Evolutionary conservation across 2,888 invertebrate genomes (phyloP).

Genomic region (Mythimna impura): DNA sequence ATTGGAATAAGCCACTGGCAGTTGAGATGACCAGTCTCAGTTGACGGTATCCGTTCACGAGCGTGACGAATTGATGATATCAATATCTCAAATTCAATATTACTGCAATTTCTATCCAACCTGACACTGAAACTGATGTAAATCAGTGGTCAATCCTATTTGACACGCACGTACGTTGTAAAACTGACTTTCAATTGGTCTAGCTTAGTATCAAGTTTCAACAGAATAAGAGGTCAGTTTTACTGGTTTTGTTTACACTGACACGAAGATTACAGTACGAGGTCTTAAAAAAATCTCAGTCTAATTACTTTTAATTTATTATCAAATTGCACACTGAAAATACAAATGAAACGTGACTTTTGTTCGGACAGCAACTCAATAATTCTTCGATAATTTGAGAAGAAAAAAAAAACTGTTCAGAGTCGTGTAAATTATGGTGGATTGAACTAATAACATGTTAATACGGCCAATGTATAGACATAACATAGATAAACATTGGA

Average conservation of each 20-base stretch:
- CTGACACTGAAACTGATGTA: too few species aligned
- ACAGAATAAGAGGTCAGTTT: neutral
- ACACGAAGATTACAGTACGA: too few species aligned
- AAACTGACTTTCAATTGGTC: neutral
- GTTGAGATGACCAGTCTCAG: too few species aligned
- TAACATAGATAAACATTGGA: slow-evolving; percentile 26
- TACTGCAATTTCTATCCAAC: neutral
- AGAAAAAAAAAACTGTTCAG: neutral
- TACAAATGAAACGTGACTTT: slow-evolving; percentile 10
- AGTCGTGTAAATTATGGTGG: slow-evolving; percentile 31
- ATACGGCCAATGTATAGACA: slow-evolving; percentile 17
- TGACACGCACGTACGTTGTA: too few species aligned
- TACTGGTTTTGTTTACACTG: neutral
- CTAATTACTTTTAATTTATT: slow-evolving; percentile 32
- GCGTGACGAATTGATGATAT: too few species aligned
- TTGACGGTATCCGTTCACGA: too few species aligned
- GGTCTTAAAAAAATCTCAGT: neutral
- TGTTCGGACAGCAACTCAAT: neutral
- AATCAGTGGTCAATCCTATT: too few species aligned
- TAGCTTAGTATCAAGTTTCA: neutral
- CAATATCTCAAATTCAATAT: neutral
- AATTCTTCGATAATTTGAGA: slow-evolving; percentile 18
- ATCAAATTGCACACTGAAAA: neutral
- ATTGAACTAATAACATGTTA: slow-evolving; percentile 26
- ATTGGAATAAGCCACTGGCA: too few species aligned